Evolutionary conservation across 2,797 vertebrate species (phyloP), one percentile per base, ranked within the genome.

Genomic region (Trachurus trachurus): DNA sequence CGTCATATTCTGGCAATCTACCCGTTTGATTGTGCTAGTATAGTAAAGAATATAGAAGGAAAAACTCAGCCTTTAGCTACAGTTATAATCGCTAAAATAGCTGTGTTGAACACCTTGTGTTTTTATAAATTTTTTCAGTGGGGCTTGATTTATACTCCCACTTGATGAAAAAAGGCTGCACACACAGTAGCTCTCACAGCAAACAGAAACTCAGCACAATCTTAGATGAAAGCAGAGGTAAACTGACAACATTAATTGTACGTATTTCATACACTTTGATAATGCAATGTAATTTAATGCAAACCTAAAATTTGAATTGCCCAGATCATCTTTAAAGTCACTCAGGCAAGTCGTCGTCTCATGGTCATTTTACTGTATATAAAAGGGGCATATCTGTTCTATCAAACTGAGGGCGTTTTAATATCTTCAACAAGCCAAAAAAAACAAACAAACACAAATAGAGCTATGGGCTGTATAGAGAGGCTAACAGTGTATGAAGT

Each of bases 401-500:
- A 44, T 44, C 21, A 13, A 65, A 21, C 15, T 39, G 1, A 64
- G 71, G 39, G 56, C 9, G 68, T 68, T 40, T 71, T 66, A 2
- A 66, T 31, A 29, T 61, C 57, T 37, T 8, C 42, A 60, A 64
- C 2, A 47, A n/a, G 12, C n/a, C 37, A 69, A 52, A 44, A 69
- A 26, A 26, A 44, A 56, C 29, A 53, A 62, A 61, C 11, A 66
- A 62, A 71, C 40, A 40, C 15, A 76, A 64, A 16, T 53, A 68
- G 52, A 84, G 64, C 39, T 64, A 58, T 77, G 68, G 71, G 49
- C 72, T 89, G 44, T 88, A 85, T 69, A 70, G 63, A 82, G 64
- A 90, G 76, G 72, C 67, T 44, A 77, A 71, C 79, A 49, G 76
- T 81, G 86, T 88, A 78, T 74, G 66, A 85, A 82, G 90, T 90